Base-by-base conservation (phyloP, 2,888 invertebrate genomes). In the Imbricaverruca yamaguchii region DNA sequence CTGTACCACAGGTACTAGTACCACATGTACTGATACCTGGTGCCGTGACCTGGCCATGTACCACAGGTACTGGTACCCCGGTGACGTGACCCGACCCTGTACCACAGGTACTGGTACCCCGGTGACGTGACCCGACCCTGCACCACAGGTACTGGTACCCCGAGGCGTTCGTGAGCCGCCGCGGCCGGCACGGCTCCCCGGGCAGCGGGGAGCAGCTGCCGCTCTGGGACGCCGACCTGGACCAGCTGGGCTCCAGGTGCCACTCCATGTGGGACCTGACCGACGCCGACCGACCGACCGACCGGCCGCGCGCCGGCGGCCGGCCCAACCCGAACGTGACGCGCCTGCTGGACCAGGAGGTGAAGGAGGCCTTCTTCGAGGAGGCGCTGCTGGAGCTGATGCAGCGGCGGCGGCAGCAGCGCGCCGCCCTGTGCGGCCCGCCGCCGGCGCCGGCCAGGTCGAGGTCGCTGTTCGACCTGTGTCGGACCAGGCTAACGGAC, bases 131-230 rank as follows among this genome's bases (percentile, higher is more conserved):
- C 39, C 39, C 4, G 39, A 39, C 39, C 39, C 39, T 39, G 39
- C 4, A 39, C 39, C 39, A 3, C 74, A 74, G 74, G 25, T 74
- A 74, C 74, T 74, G 74, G 74, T 74, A 74, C 74, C 74, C 74
- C 15, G 74, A 74, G 53, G 74, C 74, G 15, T 74, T 74, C 18
- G 74, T 74, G 2, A 53, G 53, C 53, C 74, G 74, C 53, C 39
- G 74, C 25, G 23, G 74, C 9, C 53, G 74, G 6, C 53, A 74
- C 10, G 3, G 8, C 53, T 53, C 39, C 53, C 53, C 53, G 2
- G 23, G 74, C 53, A 13, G 74, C 53, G 4, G 74, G 18, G 74
- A 74, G 18, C 74, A 21, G 7, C 74, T 74, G 8, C 74, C 39
- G 39, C 39, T 39, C 53, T 74, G 74, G 74, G 53, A 74, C 18